Evolutionary conservation across 2,888 invertebrate genomes (phyloP), one percentile per base, ranked within the genome.

Genomic region (Mythimna impura): DNA sequence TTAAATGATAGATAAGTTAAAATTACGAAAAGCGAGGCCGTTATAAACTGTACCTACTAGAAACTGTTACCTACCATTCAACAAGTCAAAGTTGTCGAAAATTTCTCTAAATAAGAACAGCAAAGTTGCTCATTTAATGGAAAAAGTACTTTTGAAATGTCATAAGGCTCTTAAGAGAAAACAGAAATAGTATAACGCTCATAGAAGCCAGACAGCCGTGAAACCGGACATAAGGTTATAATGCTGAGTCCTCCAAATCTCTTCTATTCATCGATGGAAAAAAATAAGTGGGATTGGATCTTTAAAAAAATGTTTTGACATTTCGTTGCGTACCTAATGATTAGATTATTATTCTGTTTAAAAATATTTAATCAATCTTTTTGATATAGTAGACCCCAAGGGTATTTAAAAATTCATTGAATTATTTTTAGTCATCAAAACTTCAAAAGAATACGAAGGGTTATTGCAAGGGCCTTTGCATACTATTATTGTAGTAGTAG

Each of bases 351-450:
- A 2, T 10, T 71, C 40, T 71, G 47, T 25, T 36, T 17, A 9
- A 25, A 52, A 36, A 30, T 70, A 71, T 30, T 17, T n/a, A 3
- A 14, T 47, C 34, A 61, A 5, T 6, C 43, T 50, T 58, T 65
- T 58, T 58, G 30, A 52, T n/a, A 3, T 55, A 34, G 14, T 12
- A 25, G 2, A 2, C 12, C 57, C 30, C 55, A 2, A 8, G 71
- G 72, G 76, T 61, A 30, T 54, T 72, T 20, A 61, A 14, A 30
- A 12, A 79, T 76, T 57, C 62, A 58, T 79, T 9, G 47, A 22
- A 63, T 57, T 43, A 57, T 47, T 43, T 55, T 17, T 47, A 14
- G 12, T 40, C 54, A 0, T 4, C 17, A 30, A 40, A 70, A 40
- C 54, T 0, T 4, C 17, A 30, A 40, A 70, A 40, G 22, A 22